Percentiles rank a stretch among this genome's conserved stretches.
Evolutionary conservation across 1,140 invertebrate genomes (phyloP).

Genomic region (Brachionus calyciflorus): DNA sequence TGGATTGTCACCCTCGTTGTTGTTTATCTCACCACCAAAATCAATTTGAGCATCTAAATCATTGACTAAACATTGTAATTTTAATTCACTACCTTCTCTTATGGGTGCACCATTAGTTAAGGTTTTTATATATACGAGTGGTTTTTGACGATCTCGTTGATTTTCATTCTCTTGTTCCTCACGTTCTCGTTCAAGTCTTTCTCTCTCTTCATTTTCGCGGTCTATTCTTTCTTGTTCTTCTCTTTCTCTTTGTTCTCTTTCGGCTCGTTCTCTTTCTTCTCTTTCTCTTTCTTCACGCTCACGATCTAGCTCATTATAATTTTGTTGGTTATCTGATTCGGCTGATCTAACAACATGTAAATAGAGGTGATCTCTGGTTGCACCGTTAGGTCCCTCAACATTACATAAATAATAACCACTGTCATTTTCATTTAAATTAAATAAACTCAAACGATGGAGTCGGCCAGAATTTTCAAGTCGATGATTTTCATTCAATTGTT

Average conservation of each 20-base stretch:
- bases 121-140: constrained; percentile 21
- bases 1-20: not conserved
- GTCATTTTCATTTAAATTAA: not conserved
- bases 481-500: constrained; percentile 5
- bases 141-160: not conserved
- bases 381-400: not conserved
- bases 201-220: not conserved
- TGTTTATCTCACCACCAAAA: not conserved
- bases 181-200: not conserved
- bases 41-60: constrained; percentile 10
- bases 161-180: not conserved
- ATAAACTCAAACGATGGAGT: constrained; percentile 6
- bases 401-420: constrained; percentile 36
- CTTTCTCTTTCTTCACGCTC: not conserved
- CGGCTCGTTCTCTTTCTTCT: not conserved
- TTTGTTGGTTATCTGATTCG: not conserved
- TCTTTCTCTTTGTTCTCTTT: too few species aligned
- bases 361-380: constrained; percentile 29
- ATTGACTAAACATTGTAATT: constrained; percentile 1
- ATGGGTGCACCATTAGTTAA: constrained; percentile 14
- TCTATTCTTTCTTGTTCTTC: not conserved
- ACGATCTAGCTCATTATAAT: not conserved
- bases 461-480: not conserved
- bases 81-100: not conserved
- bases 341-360: not conserved